Evolutionary conservation across 2,888 invertebrate species (phyloP), one percentile per base, ranked within the genome.

Genomic region (Furcula furcula): DNA sequence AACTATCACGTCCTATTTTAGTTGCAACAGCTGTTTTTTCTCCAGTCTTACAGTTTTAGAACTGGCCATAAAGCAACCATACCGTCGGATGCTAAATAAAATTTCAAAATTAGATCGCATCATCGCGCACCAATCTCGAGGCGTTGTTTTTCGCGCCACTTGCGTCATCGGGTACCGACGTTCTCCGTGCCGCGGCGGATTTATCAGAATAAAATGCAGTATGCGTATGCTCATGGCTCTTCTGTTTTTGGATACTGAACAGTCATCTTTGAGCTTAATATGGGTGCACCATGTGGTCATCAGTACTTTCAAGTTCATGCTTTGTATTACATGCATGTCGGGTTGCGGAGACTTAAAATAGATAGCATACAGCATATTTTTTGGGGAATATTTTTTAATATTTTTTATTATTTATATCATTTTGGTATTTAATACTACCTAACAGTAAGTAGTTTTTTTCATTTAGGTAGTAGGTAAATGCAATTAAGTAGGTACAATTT

Each of bases 101-200:
- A 35, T 34, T 40, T 40, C 37, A 55, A 44, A 52, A 49, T 55
- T 34, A 45, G 53, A 53, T 41, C 40, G 37, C 37, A 41, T 34
- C 37, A 40, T 34, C 18, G 9, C 27, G 33, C 22, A 26, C 39
- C 36, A 52, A 52, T 40, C 12, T 22, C 25, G 38, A 20, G 20
- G 26, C 34, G 32, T 10, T 41, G 36, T 22, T 47, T 55, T 55
- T 53, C 31, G 43, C 37, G 27, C 9, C 28, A 35, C 30, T 51
- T 43, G 16, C 54, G 48, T 56, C 54, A 56, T 36, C 29, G n/a
- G n/a, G n/a, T n/a, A n/a, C n/a, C n/a, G n/a, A n/a, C n/a, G n/a
- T n/a, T n/a, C n/a, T n/a, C n/a, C n/a, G n/a, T n/a, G n/a, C n/a
- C 13, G 25, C 34, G 30, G 31, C 31, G 29, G 29, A 35, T 40